These are phyloP conservation scores for Iguana delicatissima DNA, from an alignment of 2,797 vertebrate species.

Conservation along the genomic window DNA sequence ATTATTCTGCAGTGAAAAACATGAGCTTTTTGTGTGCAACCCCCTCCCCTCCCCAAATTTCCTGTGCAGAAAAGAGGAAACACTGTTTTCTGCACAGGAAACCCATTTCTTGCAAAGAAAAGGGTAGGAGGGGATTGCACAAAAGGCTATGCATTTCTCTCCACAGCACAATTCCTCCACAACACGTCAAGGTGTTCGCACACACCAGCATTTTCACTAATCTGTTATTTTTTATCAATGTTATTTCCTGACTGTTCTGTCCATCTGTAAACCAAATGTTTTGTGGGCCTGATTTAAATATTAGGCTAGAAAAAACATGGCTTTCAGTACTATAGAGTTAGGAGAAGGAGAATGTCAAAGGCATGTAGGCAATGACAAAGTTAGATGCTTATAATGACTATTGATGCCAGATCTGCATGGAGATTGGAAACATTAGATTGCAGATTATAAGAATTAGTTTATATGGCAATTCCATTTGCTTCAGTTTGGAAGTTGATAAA, in stretches of 20 bases:
- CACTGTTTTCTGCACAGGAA: no score
- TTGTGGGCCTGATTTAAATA: not conserved
- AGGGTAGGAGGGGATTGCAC: no score
- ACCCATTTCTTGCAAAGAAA: no score
- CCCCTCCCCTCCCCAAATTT: no score
- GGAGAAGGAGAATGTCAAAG: slow-evolving; percentile 27
- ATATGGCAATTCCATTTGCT: slow-evolving; percentile 52
- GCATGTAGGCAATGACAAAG: slow-evolving; percentile 38
- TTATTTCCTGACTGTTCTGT: not conserved
- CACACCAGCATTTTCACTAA: no score
- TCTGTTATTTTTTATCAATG: no score
- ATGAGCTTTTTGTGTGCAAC: no score
- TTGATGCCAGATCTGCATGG: slow-evolving; percentile 10
- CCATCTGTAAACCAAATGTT: not conserved
- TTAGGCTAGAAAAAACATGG: not conserved
- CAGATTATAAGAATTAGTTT: slow-evolving; percentile 53
- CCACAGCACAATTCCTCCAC: no score
- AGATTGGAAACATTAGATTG: slow-evolving; percentile 29
- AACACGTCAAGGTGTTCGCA: no score
- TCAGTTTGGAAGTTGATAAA: slow-evolving; percentile 57
- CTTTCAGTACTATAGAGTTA: not conserved
- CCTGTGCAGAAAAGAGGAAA: no score
- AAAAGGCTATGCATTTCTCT: no score
- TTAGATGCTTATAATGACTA: slow-evolving; percentile 25
- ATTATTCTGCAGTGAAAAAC: no score